Percentiles rank a stretch among this genome's conserved stretches.
Conservation (phyloP, 2,888 invertebrate species). For the Lasioglossum morio region DNA sequence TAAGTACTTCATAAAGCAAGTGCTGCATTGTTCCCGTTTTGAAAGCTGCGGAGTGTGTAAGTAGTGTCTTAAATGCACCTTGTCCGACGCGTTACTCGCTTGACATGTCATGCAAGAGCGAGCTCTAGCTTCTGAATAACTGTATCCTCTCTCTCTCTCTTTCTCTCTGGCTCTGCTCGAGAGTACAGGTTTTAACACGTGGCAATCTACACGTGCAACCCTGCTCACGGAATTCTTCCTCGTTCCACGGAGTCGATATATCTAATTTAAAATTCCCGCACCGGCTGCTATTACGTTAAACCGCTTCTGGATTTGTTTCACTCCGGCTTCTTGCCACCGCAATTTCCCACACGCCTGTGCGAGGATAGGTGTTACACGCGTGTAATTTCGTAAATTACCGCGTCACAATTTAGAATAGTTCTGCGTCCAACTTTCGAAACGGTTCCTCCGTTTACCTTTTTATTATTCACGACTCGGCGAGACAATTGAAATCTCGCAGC, state of each 20-base stretch:
- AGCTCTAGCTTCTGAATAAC: constrained; percentile 33
- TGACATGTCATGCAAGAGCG: constrained; percentile 40
- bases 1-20: constrained; percentile 53
- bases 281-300: not conserved
- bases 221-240: not conserved
- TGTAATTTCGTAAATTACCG: constrained; percentile 1
- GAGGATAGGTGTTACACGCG: not conserved
- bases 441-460: not conserved
- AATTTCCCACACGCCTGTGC: not conserved
- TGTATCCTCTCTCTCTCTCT: constrained; percentile 22
- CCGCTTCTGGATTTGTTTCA: constrained; percentile 10
- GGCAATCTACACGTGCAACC: not conserved
- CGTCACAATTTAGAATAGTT: not conserved
- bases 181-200: constrained; percentile 39
- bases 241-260: not conserved
- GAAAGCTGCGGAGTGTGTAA: constrained; percentile 52
- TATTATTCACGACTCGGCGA: not conserved
- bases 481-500: not conserved
- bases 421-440: not conserved
- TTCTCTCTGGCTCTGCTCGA: not conserved
- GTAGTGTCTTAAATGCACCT: constrained; percentile 54
- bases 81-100: constrained; percentile 45
- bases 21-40: constrained; percentile 53
- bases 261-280: not conserved
- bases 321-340: not conserved